Evolutionary conservation across 2,888 invertebrate species (phyloP).

Genomic region (Lasioglossum vierecki): DNA sequence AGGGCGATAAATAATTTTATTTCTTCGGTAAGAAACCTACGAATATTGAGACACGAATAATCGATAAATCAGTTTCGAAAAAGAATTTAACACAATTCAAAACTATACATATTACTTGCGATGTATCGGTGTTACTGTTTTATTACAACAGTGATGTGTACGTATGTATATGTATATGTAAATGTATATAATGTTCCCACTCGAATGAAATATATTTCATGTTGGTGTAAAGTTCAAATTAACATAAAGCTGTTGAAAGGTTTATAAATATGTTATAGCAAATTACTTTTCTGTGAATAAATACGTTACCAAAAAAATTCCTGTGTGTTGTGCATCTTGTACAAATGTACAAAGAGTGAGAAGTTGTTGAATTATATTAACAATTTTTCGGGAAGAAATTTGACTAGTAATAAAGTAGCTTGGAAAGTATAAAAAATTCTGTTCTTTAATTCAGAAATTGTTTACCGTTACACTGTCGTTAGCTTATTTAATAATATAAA

Average conservation of each 20-base stretch:
- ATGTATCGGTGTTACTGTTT: conserved; percentile 56
- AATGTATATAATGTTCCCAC: conserved; percentile 70
- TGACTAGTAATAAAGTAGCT: conserved; percentile 42
- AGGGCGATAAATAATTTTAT: conserved; percentile 47
- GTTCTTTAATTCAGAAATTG: conserved; percentile 69
- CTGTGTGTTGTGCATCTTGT: conserved; percentile 29
- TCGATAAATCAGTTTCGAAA: conserved; percentile 57
- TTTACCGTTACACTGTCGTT: conserved; percentile 63
- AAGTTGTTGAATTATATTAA: conserved; percentile 11
- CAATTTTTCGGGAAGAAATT: conserved; percentile 10
- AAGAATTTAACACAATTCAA: conserved; percentile 47
- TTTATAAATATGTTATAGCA: conserved; percentile 69
- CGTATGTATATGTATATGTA: conserved; percentile 64
- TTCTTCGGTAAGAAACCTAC: conserved; percentile 57
- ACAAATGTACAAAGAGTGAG: conserved; percentile 44
- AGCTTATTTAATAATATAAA: conserved; percentile 69
- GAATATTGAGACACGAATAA: conserved; percentile 60
- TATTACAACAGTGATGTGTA: conserved; percentile 61
- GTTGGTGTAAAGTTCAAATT: conserved; percentile 64
- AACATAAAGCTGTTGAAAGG: conserved; percentile 63
- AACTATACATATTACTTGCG: conserved; percentile 53
- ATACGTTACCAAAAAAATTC: conserved; percentile 60
- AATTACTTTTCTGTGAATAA: conserved; percentile 64
- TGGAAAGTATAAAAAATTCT: conserved; percentile 69
- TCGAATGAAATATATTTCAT: conserved; percentile 60